Percentiles rank a stretch among this genome's conserved stretches.
Evolutionary conservation across 2,113 vertebrate genomes (phyloP).

Genomic region (Nibea coibor): DNA sequence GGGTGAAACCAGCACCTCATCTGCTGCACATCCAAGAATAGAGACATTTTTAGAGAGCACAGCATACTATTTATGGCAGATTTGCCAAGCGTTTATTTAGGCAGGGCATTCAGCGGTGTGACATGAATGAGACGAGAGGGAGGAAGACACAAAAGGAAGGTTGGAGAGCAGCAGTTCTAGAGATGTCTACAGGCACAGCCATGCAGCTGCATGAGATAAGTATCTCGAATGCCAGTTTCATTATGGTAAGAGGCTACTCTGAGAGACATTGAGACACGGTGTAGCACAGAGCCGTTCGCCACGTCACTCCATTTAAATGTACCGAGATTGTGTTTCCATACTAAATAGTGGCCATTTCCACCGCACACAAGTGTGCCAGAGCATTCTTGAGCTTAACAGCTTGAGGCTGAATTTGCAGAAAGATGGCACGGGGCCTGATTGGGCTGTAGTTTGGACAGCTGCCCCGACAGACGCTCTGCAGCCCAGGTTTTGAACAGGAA

Average conservation of each 20-base stretch:
- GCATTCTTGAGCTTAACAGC: slow-evolving; percentile 68
- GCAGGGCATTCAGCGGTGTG: slow-evolving; percentile 47
- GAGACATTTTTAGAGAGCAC: slow-evolving; percentile 39
- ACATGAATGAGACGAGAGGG: slow-evolving; percentile 32
- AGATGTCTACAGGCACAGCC: slow-evolving; percentile 31
- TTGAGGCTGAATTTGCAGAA: slow-evolving; percentile 59
- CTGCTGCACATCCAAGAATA: slow-evolving; percentile 43
- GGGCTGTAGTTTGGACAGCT: slow-evolving; percentile 72
- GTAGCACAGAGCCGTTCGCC: slow-evolving; percentile 23
- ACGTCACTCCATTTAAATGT: slow-evolving; percentile 43
- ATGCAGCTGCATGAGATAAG: slow-evolving; percentile 47
- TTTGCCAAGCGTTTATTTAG: slow-evolving; percentile 48
- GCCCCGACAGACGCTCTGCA: slow-evolving; percentile 64
- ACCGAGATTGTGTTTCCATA: slow-evolving; percentile 44
- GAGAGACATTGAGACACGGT: not conserved
- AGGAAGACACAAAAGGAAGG: slow-evolving; percentile 42
- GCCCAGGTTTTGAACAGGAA: slow-evolving; percentile 65
- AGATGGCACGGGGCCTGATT: slow-evolving; percentile 71
- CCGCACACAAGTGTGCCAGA: slow-evolving; percentile 44
- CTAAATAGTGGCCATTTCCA: slow-evolving; percentile 29
- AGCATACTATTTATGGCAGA: slow-evolving; percentile 43
- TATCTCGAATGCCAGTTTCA: slow-evolving; percentile 53
- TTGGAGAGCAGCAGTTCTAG: slow-evolving; percentile 18
- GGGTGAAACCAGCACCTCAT: slow-evolving; percentile 48
- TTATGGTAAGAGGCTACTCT: slow-evolving; percentile 47